Percentiles rank a stretch among this genome's conserved stretches.
Evolutionary conservation across 1,140 invertebrate species (phyloP).

Genomic region (Diorhabda carinulata): DNA sequence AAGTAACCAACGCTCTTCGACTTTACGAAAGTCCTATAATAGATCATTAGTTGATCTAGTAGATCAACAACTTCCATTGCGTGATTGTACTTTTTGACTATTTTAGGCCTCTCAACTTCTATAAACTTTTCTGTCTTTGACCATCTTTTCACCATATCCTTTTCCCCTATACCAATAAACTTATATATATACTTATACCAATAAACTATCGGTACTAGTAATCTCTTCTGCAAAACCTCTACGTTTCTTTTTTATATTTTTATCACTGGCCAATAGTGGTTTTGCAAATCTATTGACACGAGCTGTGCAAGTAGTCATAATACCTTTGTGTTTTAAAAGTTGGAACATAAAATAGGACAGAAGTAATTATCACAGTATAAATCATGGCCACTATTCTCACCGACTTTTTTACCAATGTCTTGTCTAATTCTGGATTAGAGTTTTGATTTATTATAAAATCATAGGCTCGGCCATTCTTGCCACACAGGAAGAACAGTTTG

Average conservation of each 20-base stretch:
- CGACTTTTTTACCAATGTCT: conserved; percentile 10
- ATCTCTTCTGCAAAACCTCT: conserved; percentile 45
- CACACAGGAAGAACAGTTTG: no score
- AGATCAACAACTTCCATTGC: conserved; percentile 20
- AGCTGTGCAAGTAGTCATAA: conserved; percentile 43
- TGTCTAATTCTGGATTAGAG: conserved; percentile 22
- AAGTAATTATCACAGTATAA: conserved; percentile 42
- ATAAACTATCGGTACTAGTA: conserved; percentile 42
- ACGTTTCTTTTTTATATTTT: conserved; percentile 43
- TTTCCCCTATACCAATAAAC: conserved; percentile 46
- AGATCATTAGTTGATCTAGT: conserved; percentile 3
- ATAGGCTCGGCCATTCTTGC: no score
- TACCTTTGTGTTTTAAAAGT: conserved; percentile 41
- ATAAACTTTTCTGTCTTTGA: conserved; percentile 35
- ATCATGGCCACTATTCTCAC: conserved; percentile 30
- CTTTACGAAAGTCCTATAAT: conserved; percentile 12
- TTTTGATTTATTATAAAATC: conserved; percentile 22
- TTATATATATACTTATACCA: no score
- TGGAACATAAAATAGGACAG: conserved; percentile 43
- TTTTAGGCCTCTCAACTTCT: conserved; percentile 28
- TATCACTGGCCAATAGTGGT: conserved; percentile 41
- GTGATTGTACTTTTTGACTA: conserved; percentile 26
- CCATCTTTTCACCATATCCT: conserved; percentile 43
- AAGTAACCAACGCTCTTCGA: conserved; percentile 9
- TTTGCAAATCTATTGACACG: conserved; percentile 44